phyloP scores from a whole-genome alignment of 2,797 vertebrate species.

The Scolopax rusticola region DNA sequence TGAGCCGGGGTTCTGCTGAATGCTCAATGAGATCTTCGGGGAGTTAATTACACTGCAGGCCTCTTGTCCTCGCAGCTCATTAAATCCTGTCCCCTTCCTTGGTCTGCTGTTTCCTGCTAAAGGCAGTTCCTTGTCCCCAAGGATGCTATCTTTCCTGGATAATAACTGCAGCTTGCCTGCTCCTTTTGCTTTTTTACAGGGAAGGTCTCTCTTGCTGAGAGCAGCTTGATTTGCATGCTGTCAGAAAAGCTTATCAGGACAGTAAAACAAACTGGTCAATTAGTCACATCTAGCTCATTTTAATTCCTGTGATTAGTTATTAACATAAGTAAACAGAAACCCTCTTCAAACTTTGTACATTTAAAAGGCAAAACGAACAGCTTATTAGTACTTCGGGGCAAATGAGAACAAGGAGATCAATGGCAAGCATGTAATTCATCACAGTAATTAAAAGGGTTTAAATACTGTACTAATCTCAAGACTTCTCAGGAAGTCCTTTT shows the following conservation, averaged over 20 bases:
- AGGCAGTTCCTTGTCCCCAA: background rate
- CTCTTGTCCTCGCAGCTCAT: constrained; percentile 48
- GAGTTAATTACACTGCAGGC: constrained; percentile 65
- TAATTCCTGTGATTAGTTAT: constrained; percentile 52
- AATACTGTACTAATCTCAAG: constrained; percentile 39
- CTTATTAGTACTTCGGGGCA: constrained; percentile 51
- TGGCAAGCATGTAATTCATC: constrained; percentile 56
- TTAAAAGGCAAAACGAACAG: constrained; percentile 65
- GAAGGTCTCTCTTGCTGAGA: background rate
- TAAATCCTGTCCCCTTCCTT: background rate
- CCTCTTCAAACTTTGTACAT: constrained; percentile 53
- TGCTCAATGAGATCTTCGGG: constrained; percentile 26
- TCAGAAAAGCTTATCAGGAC: constrained; percentile 25
- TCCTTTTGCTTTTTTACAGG: background rate
- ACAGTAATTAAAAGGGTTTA: constrained; percentile 63
- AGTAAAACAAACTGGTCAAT: constrained; percentile 47
- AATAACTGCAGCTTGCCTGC: background rate
- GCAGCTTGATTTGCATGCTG: constrained; percentile 53
- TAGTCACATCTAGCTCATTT: constrained; percentile 54
- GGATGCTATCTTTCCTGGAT: constrained; percentile 3
- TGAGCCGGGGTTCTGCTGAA: background rate
- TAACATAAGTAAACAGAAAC: constrained; percentile 67
- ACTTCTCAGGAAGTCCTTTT: background rate
- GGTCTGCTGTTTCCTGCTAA: constrained; percentile 41
- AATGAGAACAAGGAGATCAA: constrained; percentile 65